A percentile compares a stretch with the other conserved stretches of the same genome.
These are phyloP conservation scores for Epinotia ramella DNA, from an alignment of 2,888 invertebrate genomes.

Conservation along the genomic window DNA sequence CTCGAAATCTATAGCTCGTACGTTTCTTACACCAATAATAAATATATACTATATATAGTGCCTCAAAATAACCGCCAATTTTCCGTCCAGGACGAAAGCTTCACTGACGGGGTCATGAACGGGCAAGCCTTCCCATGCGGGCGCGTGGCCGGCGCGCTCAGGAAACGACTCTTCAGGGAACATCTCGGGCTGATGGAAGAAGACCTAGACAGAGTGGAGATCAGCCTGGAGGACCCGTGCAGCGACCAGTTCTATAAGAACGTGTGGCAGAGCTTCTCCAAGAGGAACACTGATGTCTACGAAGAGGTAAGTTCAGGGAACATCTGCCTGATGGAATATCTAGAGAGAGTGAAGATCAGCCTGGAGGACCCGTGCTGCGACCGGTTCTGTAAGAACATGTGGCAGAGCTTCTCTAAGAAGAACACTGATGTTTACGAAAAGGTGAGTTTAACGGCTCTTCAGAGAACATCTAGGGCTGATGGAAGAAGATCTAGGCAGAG, in stretches of 20 bases:
- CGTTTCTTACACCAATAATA: no score
- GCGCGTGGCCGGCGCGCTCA: slow-evolving; percentile 92
- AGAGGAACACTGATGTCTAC: slow-evolving; percentile 93
- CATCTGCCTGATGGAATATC: slow-evolving; percentile 78
- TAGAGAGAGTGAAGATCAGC: slow-evolving; percentile 82
- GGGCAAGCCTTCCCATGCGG: slow-evolving; percentile 93
- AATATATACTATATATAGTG: no score
- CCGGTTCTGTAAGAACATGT: slow-evolving; percentile 93
- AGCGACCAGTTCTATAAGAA: slow-evolving; percentile 93
- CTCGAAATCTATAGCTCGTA: no score
- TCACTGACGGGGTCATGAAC: slow-evolving; percentile 93
- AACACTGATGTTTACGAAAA: slow-evolving; percentile 97
- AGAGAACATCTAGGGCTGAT: slow-evolving; percentile 84
- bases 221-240: slow-evolving; percentile 92
- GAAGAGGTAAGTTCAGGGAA: slow-evolving; percentile 85
- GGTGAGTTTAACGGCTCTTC: slow-evolving; percentile 51
- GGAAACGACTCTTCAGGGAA: slow-evolving; percentile 95
- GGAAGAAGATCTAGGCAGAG: slow-evolving; percentile 78
- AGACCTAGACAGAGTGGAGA: slow-evolving; percentile 74
- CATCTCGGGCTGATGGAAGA: slow-evolving; percentile 90
- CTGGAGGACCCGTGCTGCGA: slow-evolving; percentile 93
- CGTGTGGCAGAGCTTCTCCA: slow-evolving; percentile 93
- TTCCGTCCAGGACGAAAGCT: slow-evolving; percentile 89
- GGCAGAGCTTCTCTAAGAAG: slow-evolving; percentile 91
- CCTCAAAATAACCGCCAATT: not conserved